A percentile compares a stretch with the other conserved stretches of the same genome.
These are phyloP conservation scores for Eleutherodactylus coqui DNA, from an alignment of 2,797 vertebrate species.

Conservation along the genomic window DNA sequence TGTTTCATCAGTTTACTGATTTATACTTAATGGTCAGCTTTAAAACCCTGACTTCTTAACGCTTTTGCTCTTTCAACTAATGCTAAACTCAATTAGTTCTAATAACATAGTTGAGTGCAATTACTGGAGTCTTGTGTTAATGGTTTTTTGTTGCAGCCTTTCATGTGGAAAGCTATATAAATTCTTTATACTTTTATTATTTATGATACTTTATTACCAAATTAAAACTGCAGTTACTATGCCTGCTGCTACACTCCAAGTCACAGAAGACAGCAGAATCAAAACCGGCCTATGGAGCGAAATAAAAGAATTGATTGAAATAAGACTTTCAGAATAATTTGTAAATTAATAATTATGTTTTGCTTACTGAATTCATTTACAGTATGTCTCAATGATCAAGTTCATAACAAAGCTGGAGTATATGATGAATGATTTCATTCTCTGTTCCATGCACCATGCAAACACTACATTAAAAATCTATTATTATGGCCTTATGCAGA, in stretches of 20 bases:
- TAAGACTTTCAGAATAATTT: conserved; percentile 11
- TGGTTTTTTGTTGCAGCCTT: conserved; percentile 61
- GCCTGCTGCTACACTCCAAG: conserved; percentile 45
- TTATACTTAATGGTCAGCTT: conserved; percentile 62
- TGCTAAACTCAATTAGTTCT: conserved; percentile 63
- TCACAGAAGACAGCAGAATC: conserved; percentile 40
- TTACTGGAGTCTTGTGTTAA: conserved; percentile 62
- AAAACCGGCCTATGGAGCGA: conserved; percentile 14
- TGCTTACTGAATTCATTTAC: not conserved
- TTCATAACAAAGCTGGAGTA: not conserved
- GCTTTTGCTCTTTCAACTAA: conserved; percentile 61
- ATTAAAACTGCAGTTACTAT: conserved; percentile 56
- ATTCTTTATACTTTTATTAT: conserved; percentile 62
- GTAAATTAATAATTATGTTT: conserved; percentile 19
- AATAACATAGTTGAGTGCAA: conserved; percentile 63
- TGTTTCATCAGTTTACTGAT: conserved; percentile 57
- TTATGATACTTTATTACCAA: conserved; percentile 63
- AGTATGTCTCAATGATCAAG: not conserved
- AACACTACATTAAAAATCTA: not conserved
- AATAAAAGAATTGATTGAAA: conserved; percentile 45
- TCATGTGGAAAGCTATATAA: conserved; percentile 62
- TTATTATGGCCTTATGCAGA: not conserved
- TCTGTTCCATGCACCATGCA: not conserved
- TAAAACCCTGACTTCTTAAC: conserved; percentile 61
- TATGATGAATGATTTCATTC: not conserved